Conservation (phyloP, 2,888 invertebrate species). For the Macaria liturata region DNA sequence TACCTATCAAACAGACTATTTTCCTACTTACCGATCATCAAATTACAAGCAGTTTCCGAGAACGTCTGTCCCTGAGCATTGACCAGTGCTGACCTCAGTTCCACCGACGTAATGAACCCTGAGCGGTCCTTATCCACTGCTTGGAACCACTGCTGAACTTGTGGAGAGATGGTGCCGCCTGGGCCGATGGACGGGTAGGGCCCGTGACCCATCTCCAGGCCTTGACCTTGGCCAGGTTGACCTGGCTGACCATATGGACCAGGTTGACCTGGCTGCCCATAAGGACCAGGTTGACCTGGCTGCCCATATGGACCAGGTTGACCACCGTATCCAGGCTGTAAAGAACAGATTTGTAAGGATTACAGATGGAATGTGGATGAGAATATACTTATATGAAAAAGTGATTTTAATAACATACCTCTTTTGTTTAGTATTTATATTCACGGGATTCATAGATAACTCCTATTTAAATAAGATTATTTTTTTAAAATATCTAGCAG, state of each 20-base stretch:
- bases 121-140: conserved; percentile 93
- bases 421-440: too few relatives aligned
- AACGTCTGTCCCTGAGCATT: conserved; percentile 94
- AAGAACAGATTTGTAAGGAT: background rate
- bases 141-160: conserved; percentile 92
- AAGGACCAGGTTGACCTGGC: conserved; percentile 19
- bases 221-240: conserved; percentile 46
- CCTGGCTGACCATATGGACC: conserved; percentile 32
- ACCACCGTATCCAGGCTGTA: conserved; percentile 18
- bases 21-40: conserved; percentile 89
- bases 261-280: background rate
- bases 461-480: too few relatives aligned
- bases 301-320: conserved; percentile 18
- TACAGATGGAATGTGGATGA: too few relatives aligned
- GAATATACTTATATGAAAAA: too few relatives aligned
- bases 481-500: too few relatives aligned
- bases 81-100: conserved; percentile 91
- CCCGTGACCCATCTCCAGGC: conserved; percentile 73
- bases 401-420: too few relatives aligned
- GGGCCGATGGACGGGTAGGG: conserved; percentile 77
- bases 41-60: conserved; percentile 91
- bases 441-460: too few relatives aligned
- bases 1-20: too few relatives aligned
- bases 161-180: conserved; percentile 85
- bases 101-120: conserved; percentile 90